Percentiles rank a stretch among this genome's conserved stretches.
phyloP scores from a whole-genome alignment of 2,888 invertebrate species.

The Tinea trinotella region DNA sequence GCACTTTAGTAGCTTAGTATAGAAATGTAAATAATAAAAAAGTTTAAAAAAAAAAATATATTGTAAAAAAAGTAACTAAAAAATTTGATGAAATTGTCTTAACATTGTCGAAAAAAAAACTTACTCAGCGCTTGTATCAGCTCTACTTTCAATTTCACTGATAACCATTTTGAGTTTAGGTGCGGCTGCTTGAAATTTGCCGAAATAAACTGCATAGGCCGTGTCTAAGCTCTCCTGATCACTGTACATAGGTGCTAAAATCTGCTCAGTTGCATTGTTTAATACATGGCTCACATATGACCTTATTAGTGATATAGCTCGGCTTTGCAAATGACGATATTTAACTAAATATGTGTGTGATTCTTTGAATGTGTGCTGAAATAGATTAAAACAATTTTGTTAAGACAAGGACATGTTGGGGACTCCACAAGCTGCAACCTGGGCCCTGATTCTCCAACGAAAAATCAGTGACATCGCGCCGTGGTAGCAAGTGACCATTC shows the following conservation, averaged over 20 bases:
- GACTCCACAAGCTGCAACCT: too few relatives aligned
- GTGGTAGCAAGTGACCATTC: too few relatives aligned
- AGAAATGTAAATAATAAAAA: too few relatives aligned
- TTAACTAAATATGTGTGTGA: slow-evolving; percentile 85
- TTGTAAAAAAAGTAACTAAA: neutral
- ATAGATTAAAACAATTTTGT: slow-evolving; percentile 24
- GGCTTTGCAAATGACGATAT: slow-evolving; percentile 87
- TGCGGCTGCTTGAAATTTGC: slow-evolving; percentile 95
- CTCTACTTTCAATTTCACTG: slow-evolving; percentile 84
- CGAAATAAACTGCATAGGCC: slow-evolving; percentile 90
- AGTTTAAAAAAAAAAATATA: too few relatives aligned
- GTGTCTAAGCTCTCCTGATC: slow-evolving; percentile 71
- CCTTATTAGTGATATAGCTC: slow-evolving; percentile 84
- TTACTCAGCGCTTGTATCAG: slow-evolving; percentile 81
- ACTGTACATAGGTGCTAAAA: slow-evolving; percentile 51
- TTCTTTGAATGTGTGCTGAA: slow-evolving; percentile 87
- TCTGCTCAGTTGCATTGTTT: slow-evolving; percentile 84
- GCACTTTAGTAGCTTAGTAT: too few relatives aligned
- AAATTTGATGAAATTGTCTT: neutral
- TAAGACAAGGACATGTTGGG: too few relatives aligned
- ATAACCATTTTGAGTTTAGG: slow-evolving; percentile 87
- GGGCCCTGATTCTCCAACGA: too few relatives aligned
- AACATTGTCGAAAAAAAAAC: slow-evolving; percentile 30
- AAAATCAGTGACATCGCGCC: too few relatives aligned
- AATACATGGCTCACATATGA: slow-evolving; percentile 84